These are phyloP conservation scores for Percopsis transmontana DNA, from an alignment of 2,113 vertebrate genomes.

Conservation along the genomic window DNA sequence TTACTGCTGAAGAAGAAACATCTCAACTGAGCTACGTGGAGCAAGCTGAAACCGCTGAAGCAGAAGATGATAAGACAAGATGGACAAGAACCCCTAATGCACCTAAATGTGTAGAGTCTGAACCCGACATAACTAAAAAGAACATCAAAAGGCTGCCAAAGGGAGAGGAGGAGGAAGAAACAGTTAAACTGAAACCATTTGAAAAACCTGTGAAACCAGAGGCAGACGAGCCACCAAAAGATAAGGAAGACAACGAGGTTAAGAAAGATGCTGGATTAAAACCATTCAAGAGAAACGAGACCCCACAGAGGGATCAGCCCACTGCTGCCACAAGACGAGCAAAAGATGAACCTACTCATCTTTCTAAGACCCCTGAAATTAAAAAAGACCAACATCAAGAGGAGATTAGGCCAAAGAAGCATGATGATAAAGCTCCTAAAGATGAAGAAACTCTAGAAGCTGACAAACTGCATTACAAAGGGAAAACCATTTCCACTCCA, in stretches of 20 bases:
- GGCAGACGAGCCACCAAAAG: conserved; percentile 18
- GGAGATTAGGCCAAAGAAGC: conserved; percentile 15
- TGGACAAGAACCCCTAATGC: conserved; percentile 53
- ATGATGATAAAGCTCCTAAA: conserved; percentile 28
- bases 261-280: conserved; percentile 23
- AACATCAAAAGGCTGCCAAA: conserved; percentile 62
- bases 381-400: conserved; percentile 22
- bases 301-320: conserved; percentile 32
- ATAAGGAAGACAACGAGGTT: conserved; percentile 23
- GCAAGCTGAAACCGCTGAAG: conserved; percentile 19
- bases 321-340: conserved; percentile 10
- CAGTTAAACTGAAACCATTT: conserved; percentile 64
- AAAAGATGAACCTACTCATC: conserved; percentile 12
- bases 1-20: conserved; percentile 21
- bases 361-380: background rate
- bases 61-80: conserved; percentile 44
- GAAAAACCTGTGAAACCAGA: conserved; percentile 50
- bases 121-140: conserved; percentile 50
- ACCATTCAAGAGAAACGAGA: conserved; percentile 30
- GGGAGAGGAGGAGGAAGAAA: conserved; percentile 51
- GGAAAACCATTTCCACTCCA: conserved; percentile 24
- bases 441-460: conserved; percentile 28
- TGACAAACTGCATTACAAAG: conserved; percentile 27
- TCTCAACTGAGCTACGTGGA: conserved; percentile 25
- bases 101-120: conserved; percentile 35